Evolutionary conservation across 2,797 vertebrate genomes (phyloP).

Genomic region (Microchirus variegatus): DNA sequence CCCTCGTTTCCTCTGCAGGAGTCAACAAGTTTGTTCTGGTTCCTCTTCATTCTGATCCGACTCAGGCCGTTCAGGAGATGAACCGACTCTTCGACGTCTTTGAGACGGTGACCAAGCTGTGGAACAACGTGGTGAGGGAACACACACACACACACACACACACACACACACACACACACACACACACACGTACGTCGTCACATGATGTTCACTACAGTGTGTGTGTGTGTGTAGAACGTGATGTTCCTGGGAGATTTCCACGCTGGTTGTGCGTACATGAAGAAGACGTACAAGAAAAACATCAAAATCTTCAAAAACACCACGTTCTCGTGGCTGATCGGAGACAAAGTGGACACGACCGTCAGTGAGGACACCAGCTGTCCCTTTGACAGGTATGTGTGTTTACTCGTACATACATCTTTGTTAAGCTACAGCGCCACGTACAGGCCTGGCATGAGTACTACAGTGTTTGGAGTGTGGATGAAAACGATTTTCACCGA

Average conservation of each 20-base stretch:
- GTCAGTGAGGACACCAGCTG: slow-evolving; percentile 40
- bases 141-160: not conserved
- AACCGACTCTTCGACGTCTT: slow-evolving; percentile 69
- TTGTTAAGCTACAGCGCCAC: too few relatives aligned
- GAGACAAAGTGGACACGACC: slow-evolving; percentile 66
- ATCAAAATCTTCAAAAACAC: slow-evolving; percentile 58
- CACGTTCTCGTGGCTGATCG: slow-evolving; percentile 66
- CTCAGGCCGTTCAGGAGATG: slow-evolving; percentile 56
- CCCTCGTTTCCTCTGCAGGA: slow-evolving; percentile 14
- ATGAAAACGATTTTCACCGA: too few relatives aligned
- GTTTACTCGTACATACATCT: too few relatives aligned
- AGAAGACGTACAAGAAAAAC: slow-evolving; percentile 16
- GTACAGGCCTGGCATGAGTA: too few relatives aligned
- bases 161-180: not conserved
- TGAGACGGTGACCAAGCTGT: slow-evolving; percentile 46
- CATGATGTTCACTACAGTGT: not conserved
- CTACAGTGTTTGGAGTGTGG: too few relatives aligned
- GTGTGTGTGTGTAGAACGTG: slow-evolving; percentile 53
- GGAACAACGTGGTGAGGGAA: slow-evolving; percentile 59
- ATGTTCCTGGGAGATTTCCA: slow-evolving; percentile 77
- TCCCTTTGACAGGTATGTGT: slow-evolving; percentile 71
- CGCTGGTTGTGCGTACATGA: slow-evolving; percentile 68
- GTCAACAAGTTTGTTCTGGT: slow-evolving; percentile 57
- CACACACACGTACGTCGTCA: not conserved
- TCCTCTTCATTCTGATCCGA: slow-evolving; percentile 44